Conservation (phyloP, 2,113 vertebrate species). For the Actinemys pallida region DNA sequence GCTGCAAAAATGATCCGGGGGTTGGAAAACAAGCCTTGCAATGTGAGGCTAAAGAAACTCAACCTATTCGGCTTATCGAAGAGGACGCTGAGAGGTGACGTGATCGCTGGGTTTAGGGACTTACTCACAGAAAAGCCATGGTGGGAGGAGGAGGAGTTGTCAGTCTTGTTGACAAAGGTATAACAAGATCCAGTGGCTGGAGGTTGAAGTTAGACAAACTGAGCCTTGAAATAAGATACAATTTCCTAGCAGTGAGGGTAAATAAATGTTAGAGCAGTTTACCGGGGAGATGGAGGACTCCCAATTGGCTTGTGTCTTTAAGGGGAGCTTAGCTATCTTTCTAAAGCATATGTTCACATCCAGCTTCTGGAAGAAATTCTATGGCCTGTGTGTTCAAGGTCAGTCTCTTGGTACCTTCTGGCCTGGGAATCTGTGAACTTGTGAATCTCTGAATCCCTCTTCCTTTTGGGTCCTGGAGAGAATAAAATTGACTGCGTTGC, state of each 20-base stretch:
- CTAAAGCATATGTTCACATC: not conserved
- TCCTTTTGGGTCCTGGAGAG: not conserved
- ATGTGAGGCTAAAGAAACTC: not conserved
- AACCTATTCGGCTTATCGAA: not conserved
- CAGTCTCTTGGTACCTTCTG: not conserved
- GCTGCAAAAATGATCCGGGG: not conserved
- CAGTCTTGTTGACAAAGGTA: not conserved
- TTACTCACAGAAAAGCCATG: not conserved
- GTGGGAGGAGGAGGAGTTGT: not conserved
- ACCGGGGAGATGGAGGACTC: not conserved
- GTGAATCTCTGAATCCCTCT: not conserved
- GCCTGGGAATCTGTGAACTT: not conserved
- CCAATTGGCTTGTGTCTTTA: not conserved
- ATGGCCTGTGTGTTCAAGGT: not conserved
- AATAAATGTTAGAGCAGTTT: not conserved
- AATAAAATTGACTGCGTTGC: not conserved
- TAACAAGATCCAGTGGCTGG: not conserved
- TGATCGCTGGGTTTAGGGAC: not conserved
- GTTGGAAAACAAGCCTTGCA: not conserved
- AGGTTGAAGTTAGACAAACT: not conserved
- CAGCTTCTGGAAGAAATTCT: not conserved
- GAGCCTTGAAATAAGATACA: not conserved
- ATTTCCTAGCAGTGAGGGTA: not conserved
- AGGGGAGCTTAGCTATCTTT: not conserved
- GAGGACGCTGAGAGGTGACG: not conserved